phyloP scores from a whole-genome alignment of 2,888 invertebrate species.

The Stratiomys singularior region DNA sequence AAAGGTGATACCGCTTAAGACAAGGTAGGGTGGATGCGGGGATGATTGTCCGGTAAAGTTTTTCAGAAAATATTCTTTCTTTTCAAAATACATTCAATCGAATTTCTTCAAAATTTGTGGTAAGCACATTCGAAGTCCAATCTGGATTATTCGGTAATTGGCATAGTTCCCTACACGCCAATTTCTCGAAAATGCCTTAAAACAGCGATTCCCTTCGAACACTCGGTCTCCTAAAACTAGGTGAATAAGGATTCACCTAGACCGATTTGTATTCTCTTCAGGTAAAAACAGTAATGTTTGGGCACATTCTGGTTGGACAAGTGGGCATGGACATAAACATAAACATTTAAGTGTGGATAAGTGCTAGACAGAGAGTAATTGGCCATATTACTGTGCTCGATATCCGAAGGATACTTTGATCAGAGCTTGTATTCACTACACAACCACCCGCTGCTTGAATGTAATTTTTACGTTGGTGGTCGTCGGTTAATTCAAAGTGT shows the following conservation, averaged over 20 bases:
- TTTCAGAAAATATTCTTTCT: background rate
- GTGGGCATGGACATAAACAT: conserved; percentile 22
- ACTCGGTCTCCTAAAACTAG: background rate
- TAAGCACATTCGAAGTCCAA: too few relatives aligned
- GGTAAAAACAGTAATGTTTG: background rate
- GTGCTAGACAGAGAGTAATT: conserved; percentile 16
- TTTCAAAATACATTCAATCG: background rate
- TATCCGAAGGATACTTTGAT: conserved; percentile 18
- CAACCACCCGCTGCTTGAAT: conserved; percentile 47
- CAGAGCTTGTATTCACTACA: background rate
- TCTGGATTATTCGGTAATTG: too few relatives aligned
- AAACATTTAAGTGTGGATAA: conserved; percentile 30
- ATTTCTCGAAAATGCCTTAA: background rate
- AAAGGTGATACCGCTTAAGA: background rate
- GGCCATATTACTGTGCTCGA: background rate
- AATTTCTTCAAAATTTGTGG: background rate
- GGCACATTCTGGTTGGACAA: background rate
- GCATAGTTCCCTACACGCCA: background rate
- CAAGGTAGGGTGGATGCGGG: background rate
- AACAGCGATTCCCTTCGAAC: background rate
- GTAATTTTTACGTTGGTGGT: conserved; percentile 50
- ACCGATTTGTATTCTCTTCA: background rate
- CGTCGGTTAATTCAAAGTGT: conserved; percentile 49
- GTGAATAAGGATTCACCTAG: background rate
- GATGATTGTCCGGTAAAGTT: background rate